Percentiles rank a stretch among this genome's conserved stretches.
Evolutionary conservation across 2,113 vertebrate species (phyloP).

Genomic region (Hyla sarda): DNA sequence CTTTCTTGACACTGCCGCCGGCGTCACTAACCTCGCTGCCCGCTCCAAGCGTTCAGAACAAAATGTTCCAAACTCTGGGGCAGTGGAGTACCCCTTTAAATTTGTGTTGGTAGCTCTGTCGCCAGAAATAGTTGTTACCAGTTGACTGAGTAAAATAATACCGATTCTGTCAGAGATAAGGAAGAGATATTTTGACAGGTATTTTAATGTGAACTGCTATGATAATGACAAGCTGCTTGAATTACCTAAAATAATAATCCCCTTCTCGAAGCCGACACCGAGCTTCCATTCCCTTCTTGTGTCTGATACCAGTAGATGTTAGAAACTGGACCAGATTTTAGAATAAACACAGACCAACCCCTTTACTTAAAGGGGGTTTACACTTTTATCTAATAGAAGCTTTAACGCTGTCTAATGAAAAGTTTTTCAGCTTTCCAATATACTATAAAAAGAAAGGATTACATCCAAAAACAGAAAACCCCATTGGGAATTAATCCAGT

Average conservation of each 20-base stretch:
- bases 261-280: neutral
- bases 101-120: neutral
- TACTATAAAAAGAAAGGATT: too few relatives aligned
- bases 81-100: too few relatives aligned
- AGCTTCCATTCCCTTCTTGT: neutral
- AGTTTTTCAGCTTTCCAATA: too few relatives aligned
- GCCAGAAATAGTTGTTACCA: neutral
- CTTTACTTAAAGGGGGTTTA: neutral
- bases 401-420: too few relatives aligned
- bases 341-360: neutral
- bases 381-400: too few relatives aligned
- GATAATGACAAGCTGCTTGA: slow-evolving; percentile 23
- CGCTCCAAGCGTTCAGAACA: too few relatives aligned
- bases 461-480: too few relatives aligned
- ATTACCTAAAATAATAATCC: slow-evolving; percentile 31
- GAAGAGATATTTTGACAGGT: slow-evolving; percentile 30
- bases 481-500: too few relatives aligned
- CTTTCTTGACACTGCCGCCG: too few relatives aligned
- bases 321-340: neutral
- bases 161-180: neutral
- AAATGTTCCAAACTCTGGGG: too few relatives aligned
- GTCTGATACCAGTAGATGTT: neutral
- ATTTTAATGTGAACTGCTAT: slow-evolving; percentile 1
- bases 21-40: too few relatives aligned
- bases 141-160: neutral